These are phyloP conservation scores for Nysson spinosus DNA, from an alignment of 2,888 invertebrate genomes.

Conservation along the genomic window DNA sequence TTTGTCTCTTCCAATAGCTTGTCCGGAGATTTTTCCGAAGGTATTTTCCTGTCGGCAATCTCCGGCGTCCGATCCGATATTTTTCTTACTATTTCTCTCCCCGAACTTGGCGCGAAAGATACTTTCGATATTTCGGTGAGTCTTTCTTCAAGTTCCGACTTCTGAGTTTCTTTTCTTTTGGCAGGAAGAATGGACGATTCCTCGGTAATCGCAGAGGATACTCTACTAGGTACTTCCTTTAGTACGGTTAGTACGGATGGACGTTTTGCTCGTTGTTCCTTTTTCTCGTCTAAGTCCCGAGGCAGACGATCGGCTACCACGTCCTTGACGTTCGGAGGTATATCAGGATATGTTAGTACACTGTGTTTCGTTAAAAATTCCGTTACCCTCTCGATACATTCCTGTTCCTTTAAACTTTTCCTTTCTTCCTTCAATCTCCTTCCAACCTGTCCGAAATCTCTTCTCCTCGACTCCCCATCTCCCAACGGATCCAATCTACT, in stretches of 20 bases:
- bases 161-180: not conserved
- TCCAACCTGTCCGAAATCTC: not conserved
- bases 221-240: not conserved
- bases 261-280: conserved; percentile 29
- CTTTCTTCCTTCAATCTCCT: conserved; percentile 55
- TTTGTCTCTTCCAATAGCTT: not conserved
- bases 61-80: not conserved
- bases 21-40: not conserved
- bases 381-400: conserved; percentile 62
- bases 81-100: not conserved
- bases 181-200: not conserved
- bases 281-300: not conserved
- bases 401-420: conserved; percentile 72
- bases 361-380: conserved; percentile 60
- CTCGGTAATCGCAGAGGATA: not conserved
- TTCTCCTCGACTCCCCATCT: conserved; percentile 2
- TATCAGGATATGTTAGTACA: conserved; percentile 25
- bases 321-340: not conserved
- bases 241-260: conserved; percentile 25
- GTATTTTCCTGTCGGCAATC: not conserved
- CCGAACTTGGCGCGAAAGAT: conserved; percentile 1
- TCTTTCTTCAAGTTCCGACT: not conserved
- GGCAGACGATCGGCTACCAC: not conserved
- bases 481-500: not conserved
- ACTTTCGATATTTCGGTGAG: conserved; percentile 4